phyloP scores from a whole-genome alignment of 2,888 invertebrate species.

The Drosophila dives region DNA sequence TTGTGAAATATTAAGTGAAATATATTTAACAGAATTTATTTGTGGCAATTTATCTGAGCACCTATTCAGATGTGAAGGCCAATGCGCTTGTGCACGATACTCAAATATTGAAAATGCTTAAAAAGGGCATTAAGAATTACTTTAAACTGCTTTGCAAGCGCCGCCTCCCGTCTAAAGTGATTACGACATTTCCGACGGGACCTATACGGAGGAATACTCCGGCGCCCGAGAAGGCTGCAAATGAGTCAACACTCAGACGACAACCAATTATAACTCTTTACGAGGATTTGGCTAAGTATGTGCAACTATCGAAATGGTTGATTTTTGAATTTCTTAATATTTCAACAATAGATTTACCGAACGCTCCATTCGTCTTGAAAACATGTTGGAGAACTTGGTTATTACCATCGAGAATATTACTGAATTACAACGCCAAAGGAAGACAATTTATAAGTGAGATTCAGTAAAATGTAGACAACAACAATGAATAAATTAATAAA shows the following conservation, averaged over 20 bases:
- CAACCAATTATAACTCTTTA: background rate
- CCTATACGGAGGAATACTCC: too few relatives aligned
- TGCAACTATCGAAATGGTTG: background rate
- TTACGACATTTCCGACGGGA: too few relatives aligned
- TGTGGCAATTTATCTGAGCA: conserved; percentile 30
- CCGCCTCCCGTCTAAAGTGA: background rate
- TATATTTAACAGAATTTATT: conserved; percentile 22
- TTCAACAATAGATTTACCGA: conserved; percentile 15
- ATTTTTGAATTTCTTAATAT: background rate
- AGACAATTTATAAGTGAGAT: background rate
- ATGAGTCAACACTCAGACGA: background rate
- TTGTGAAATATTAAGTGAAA: background rate
- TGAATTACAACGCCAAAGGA: background rate
- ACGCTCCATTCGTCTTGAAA: conserved; percentile 14
- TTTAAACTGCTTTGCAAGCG: conserved; percentile 6
- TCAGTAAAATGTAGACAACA: background rate
- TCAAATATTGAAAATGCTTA: conserved; percentile 12
- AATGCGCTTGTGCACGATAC: conserved; percentile 10
- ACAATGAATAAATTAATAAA: background rate
- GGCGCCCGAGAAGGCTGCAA: background rate
- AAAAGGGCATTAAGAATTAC: background rate
- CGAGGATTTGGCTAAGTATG: conserved; percentile 26
- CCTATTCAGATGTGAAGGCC: conserved; percentile 11
- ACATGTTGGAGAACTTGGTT: conserved; percentile 7
- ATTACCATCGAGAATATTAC: conserved; percentile 15